Base-by-base conservation (phyloP, 2,888 invertebrate species). In the Dromius quadrimaculatus region DNA sequence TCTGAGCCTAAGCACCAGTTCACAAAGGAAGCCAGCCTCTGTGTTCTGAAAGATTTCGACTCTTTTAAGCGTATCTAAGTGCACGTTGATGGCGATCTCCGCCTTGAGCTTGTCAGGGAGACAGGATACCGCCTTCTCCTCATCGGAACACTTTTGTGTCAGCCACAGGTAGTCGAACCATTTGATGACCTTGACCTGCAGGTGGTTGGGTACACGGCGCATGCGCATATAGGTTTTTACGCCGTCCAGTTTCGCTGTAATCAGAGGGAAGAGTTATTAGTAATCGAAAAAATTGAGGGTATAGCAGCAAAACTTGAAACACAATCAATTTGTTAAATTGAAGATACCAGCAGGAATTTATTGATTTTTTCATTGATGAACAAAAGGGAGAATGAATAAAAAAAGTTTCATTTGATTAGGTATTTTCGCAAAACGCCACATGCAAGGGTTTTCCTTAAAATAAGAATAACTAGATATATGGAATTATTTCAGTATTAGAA, bases 91-190 rank as follows among this genome's bases (percentile, higher is more conserved):
- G 80, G 98, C 98, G 80, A 98, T 98, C 86, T 98, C 98, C 72
- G 98, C 98, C 85, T 98, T 98, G 79, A 98, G 88, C 84, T 98
- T 97, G 85, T 98, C 97, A 84, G 96, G 96, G 80, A 97, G 89
- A 86, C 95, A 96, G 80, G 94, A 94, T 77, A 97, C 95, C 71
- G 95, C 95, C 83, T 92, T 92, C 83, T 98, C 97, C 83, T 98
- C 98, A 82, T 98, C 97, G 19, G 97, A 96, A 81, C 97, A 97
- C 85, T 98, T 98, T 86, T 98, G 97, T 76, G 97, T 97, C 79
- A 97, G 90, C 98, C 98, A 98, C 79, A 98, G 88, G 84, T 98
- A 98, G 87, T 98, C 98, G 85, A 98, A 98, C 98, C 98, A 98
- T 84, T 97, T 96, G 85, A 98, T 98, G 76, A 95, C 98, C 84